A percentile compares a stretch with the other conserved stretches of the same genome.
These are phyloP conservation scores for Arctocebus calabarensis DNA, from an alignment of 2,797 vertebrate species.

Conservation along the genomic window DNA sequence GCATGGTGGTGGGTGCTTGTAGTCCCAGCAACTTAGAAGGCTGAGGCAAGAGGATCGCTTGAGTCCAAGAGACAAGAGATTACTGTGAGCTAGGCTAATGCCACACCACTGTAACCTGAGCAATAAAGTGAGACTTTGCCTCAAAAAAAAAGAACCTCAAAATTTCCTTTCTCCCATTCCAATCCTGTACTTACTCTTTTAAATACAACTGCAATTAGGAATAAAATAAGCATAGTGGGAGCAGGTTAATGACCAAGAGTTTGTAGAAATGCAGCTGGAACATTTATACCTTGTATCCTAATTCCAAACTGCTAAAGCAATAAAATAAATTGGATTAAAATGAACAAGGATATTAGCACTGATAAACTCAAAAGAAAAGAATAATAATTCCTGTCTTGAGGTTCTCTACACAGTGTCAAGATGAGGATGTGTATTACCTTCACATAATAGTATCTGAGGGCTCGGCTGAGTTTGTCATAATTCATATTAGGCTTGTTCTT, in stretches of 20 bases:
- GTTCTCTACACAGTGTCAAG: slow-evolving; percentile 22
- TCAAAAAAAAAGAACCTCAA: neutral
- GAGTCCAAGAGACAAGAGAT: too few relatives aligned
- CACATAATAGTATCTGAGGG: slow-evolving; percentile 98
- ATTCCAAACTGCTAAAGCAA: slow-evolving; percentile 2
- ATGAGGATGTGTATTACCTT: slow-evolving; percentile 90
- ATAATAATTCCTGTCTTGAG: slow-evolving; percentile 63
- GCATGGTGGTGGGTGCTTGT: too few relatives aligned
- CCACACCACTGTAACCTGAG: too few relatives aligned
- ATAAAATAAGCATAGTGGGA: neutral
- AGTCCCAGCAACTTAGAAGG: too few relatives aligned
- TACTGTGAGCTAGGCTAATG: too few relatives aligned
- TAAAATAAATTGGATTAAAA: slow-evolving; percentile 28
- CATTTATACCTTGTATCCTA: neutral
- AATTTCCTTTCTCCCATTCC: slow-evolving; percentile 8
- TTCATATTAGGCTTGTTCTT: slow-evolving; percentile 99
- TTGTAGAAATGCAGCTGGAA: neutral
- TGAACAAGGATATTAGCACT: slow-evolving; percentile 17
- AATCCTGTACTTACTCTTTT: slow-evolving; percentile 7
- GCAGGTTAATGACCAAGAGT: neutral
- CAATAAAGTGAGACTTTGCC: too few relatives aligned
- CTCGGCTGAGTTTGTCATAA: slow-evolving; percentile 98
- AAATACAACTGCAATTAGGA: slow-evolving; percentile 16
- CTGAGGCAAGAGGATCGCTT: too few relatives aligned
- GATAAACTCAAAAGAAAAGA: slow-evolving; percentile 49